A percentile compares a stretch with the other conserved stretches of the same genome.
phyloP scores from a whole-genome alignment of 1,140 invertebrate genomes.

The Harlomillsia oculata region DNA sequence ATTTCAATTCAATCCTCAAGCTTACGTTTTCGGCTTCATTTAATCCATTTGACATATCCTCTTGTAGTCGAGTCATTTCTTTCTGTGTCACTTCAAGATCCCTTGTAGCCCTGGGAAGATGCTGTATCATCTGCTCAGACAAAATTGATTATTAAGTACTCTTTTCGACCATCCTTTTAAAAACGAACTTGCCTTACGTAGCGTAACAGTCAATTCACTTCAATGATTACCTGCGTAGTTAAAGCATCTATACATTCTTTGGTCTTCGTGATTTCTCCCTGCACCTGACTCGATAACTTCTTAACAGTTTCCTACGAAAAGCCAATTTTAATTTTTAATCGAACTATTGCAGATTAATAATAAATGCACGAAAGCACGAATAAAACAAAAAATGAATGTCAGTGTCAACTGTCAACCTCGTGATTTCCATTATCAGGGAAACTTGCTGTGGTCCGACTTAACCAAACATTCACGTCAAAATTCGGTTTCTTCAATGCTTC shows the following conservation, averaged over 20 bases:
- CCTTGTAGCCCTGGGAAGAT: constrained; percentile 19
- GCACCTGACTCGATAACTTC: background rate
- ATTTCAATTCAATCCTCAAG: background rate
- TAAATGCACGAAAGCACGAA: background rate
- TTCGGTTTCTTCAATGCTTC: constrained; percentile 2
- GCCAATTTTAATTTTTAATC: background rate
- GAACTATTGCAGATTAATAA: background rate
- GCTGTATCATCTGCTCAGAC: constrained; percentile 19
- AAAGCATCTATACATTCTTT: constrained; percentile 3
- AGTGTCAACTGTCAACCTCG: too few species aligned
- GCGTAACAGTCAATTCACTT: background rate
- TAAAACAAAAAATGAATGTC: too few species aligned
- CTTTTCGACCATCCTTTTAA: background rate
- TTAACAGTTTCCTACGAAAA: background rate
- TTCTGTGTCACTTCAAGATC: constrained; percentile 29
- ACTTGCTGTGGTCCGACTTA: background rate
- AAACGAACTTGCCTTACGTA: background rate
- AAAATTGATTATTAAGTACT: background rate
- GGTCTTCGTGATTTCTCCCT: constrained; percentile 8
- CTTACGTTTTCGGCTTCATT: constrained; percentile 30
- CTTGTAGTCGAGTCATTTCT: constrained; percentile 22
- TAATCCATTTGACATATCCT: constrained; percentile 25
- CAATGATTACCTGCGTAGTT: constrained; percentile 5
- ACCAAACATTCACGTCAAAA: constrained; percentile 6
- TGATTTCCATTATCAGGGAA: background rate